Conservation (phyloP, 2,888 invertebrate genomes). For the Cryptocheilus praepositus region DNA sequence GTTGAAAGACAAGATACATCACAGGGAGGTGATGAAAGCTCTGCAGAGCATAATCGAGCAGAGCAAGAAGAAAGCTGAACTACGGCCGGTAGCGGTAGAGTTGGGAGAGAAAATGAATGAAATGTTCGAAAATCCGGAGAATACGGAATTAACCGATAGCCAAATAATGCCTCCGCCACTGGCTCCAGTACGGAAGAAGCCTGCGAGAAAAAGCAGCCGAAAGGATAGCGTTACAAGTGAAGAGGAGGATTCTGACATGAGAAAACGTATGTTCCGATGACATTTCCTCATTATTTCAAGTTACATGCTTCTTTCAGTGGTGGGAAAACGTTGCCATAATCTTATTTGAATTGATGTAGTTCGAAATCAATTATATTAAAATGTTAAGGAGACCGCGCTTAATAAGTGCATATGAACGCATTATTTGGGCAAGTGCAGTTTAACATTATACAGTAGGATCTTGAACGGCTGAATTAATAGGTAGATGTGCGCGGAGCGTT, state of each 20-base stretch:
- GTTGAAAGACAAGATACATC: constrained; percentile 71
- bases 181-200: not conserved
- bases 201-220: not conserved
- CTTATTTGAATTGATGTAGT: no score
- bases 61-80: constrained; percentile 65
- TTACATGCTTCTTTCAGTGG: no score
- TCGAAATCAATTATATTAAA: no score
- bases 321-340: no score
- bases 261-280: constrained; percentile 26
- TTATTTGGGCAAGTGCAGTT: no score
- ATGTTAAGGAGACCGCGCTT: no score
- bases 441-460: no score
- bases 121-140: constrained; percentile 55
- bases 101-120: constrained; percentile 68
- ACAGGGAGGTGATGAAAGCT: constrained; percentile 63
- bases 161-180: constrained; percentile 67
- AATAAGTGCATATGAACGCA: no score
- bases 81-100: constrained; percentile 60
- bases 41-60: constrained; percentile 64
- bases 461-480: no score
- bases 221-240: constrained; percentile 41
- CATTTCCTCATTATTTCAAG: no score
- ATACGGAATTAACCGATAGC: constrained; percentile 31
- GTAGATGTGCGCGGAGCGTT: no score
- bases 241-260: constrained; percentile 29